Percentiles rank a stretch among this genome's conserved stretches.
phyloP scores from a whole-genome alignment of 2,797 vertebrate species.

The Scolopax rusticola region DNA sequence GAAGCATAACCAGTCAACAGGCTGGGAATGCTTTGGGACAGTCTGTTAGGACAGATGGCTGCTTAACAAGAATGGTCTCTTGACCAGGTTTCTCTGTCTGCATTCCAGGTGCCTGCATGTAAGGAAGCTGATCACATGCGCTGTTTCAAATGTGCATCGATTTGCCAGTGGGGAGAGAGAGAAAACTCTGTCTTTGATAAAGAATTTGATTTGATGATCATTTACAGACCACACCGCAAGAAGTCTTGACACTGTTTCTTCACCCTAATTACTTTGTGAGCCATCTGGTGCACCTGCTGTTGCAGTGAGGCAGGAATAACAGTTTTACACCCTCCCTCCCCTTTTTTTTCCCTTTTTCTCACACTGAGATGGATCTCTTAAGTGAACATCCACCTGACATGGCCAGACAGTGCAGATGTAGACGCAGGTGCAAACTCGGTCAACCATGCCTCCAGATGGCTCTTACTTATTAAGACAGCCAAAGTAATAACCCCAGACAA shows the following conservation, averaged over 20 bases:
- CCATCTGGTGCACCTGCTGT: constrained; percentile 76
- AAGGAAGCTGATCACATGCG: constrained; percentile 20
- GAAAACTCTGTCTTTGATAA: constrained; percentile 44
- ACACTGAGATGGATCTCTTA: constrained; percentile 66
- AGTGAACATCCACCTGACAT: constrained; percentile 68
- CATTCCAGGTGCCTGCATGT: neutral
- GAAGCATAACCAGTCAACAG: constrained; percentile 4
- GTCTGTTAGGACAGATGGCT: constrained; percentile 68
- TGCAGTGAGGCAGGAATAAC: constrained; percentile 54
- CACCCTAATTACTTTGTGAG: constrained; percentile 67
- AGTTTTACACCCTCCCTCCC: constrained; percentile 46
- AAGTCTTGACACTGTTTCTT: constrained; percentile 63
- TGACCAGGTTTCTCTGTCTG: constrained; percentile 57
- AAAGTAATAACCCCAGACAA: constrained; percentile 67
- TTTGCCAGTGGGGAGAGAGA: constrained; percentile 44
- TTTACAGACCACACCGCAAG: constrained; percentile 45
- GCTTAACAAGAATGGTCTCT: constrained; percentile 59
- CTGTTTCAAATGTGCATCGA: constrained; percentile 37
- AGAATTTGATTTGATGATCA: constrained; percentile 55
- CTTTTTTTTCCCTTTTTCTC: constrained; percentile 58
- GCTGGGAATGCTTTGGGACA: constrained; percentile 29
- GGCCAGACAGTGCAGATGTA: constrained; percentile 69
- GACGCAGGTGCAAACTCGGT: constrained; percentile 72
- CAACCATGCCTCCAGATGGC: constrained; percentile 71
- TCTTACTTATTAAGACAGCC: constrained; percentile 71